These are phyloP conservation scores for Drosophila quasianomalipes DNA, from an alignment of 2,888 invertebrate species.

Conservation along the genomic window DNA sequence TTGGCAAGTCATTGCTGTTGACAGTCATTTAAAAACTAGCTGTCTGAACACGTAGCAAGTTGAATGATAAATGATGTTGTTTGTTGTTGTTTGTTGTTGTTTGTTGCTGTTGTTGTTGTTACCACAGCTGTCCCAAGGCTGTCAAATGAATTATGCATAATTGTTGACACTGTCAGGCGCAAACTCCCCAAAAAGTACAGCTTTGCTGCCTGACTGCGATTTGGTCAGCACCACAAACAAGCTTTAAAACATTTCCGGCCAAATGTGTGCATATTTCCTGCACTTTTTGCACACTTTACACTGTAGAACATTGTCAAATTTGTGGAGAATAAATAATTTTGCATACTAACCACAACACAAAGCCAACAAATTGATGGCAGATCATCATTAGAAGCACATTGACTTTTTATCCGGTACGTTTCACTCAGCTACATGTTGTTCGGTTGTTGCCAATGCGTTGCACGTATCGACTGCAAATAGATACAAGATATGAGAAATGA, in stretches of 20 bases:
- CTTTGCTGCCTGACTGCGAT: slow-evolving; percentile 18
- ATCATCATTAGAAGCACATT: slow-evolving; percentile 16
- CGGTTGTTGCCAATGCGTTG: slow-evolving; percentile 52
- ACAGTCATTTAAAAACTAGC: slow-evolving; percentile 41
- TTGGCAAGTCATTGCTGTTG: slow-evolving; percentile 31
- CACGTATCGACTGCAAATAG: slow-evolving; percentile 68
- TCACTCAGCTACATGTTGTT: slow-evolving; percentile 29
- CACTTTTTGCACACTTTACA: slow-evolving; percentile 48
- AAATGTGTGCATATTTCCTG: slow-evolving; percentile 32
- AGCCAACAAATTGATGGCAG: slow-evolving; percentile 30
- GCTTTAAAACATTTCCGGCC: slow-evolving; percentile 36
- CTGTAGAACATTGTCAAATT: slow-evolving; percentile 23
- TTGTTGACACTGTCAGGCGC: slow-evolving; percentile 64
- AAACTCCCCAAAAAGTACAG: neutral
- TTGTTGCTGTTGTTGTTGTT: slow-evolving; percentile 32
- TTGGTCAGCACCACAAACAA: slow-evolving; percentile 21
- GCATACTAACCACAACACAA: slow-evolving; percentile 51
- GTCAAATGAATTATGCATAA: slow-evolving; percentile 75
- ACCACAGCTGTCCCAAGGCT: slow-evolving; percentile 29
- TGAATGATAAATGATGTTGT: slow-evolving; percentile 64
- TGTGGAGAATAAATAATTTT: neutral
- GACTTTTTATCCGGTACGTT: neutral
- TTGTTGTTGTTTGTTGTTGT: slow-evolving; percentile 15
- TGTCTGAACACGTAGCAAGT: slow-evolving; percentile 37
- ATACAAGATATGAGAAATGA: slow-evolving; percentile 38